Conservation (phyloP, 1,140 invertebrate species). For the Philotrypesis tridentata region DNA sequence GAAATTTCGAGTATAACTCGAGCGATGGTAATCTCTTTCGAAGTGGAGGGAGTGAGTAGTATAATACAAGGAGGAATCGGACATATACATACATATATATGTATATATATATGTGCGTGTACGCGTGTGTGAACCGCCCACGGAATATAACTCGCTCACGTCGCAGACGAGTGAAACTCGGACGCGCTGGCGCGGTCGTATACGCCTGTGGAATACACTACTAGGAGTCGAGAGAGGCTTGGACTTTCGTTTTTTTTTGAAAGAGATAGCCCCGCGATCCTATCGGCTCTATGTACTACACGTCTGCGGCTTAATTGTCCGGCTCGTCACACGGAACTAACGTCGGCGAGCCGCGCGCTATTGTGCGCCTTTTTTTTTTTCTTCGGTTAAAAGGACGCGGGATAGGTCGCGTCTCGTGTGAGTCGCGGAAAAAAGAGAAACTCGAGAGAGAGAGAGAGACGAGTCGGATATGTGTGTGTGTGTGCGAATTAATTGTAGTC, state of each 20-base stretch:
- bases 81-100: no score
- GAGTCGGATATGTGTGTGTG: no score
- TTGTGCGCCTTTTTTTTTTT: no score
- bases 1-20: no score
- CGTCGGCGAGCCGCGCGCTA: background rate
- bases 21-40: no score
- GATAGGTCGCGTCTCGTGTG: no score
- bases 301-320: conserved; percentile 3
- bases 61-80: no score
- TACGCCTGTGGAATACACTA: conserved; percentile 63
- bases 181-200: background rate
- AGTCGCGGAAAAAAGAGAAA: background rate
- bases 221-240: conserved; percentile 54
- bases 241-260: conserved; percentile 66
- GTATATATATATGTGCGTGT: background rate
- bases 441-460: no score
- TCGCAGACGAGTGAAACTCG: conserved; percentile 60
- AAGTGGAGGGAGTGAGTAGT: no score
- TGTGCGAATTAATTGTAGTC: background rate
- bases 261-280: background rate
- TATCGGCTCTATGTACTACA: background rate
- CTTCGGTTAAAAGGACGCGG: no score
- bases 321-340: conserved; percentile 24
- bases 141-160: background rate
- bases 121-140: background rate